Evolutionary conservation across 1,140 invertebrate species (phyloP), one percentile per base, ranked within the genome.

Genomic region (Gryon sp.): DNA sequence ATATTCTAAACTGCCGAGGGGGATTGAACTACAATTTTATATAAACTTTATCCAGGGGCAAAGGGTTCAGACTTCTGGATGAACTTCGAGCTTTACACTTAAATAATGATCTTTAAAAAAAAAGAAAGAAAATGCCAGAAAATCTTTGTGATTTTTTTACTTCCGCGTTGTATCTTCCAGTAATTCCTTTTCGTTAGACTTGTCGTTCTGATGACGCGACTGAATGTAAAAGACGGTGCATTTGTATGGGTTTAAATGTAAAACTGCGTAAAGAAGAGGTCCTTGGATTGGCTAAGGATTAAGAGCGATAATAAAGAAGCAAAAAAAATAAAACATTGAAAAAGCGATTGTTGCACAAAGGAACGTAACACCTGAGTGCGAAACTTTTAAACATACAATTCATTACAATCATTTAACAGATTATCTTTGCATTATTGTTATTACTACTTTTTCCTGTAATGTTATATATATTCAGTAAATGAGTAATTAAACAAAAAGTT

Each of bases 101-200:
- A 48, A 59, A 74, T 5, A 46, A 45, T 18, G 16, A 50, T 36
- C 16, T 19, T 45, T 24, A 18, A 73, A 20, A 32, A 40, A 18
- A 50, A 1, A 57, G 43, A 16, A n/a, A n/a, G n/a, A n/a, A n/a
- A n/a, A n/a, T n/a, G n/a, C 8, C 53, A 70, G 22, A 72, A 50
- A 55, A 63, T 57, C 28, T 72, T 66, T 73, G 38, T 62, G 57
- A 72, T 65, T 30, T 40, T 26, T 70, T n/a, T n/a, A 75, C 76
- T 82, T 82, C 70, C 77, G 43, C 68, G 38, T 59, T 70, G 20
- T 82, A 83, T 84, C 83, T 85, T 85, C 83, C 83, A 80, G n/a
- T 57, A 50, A 74, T 76, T 81, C 38, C 70, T 72, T 78, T 78
- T 50, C 14, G 12, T 73, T 74, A 20, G 22, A 46, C 43, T 46